Percentiles rank a stretch among this genome's conserved stretches.
Evolutionary conservation across 2,888 invertebrate species (phyloP).

Genomic region (Chalcosyrphus nemorum): DNA sequence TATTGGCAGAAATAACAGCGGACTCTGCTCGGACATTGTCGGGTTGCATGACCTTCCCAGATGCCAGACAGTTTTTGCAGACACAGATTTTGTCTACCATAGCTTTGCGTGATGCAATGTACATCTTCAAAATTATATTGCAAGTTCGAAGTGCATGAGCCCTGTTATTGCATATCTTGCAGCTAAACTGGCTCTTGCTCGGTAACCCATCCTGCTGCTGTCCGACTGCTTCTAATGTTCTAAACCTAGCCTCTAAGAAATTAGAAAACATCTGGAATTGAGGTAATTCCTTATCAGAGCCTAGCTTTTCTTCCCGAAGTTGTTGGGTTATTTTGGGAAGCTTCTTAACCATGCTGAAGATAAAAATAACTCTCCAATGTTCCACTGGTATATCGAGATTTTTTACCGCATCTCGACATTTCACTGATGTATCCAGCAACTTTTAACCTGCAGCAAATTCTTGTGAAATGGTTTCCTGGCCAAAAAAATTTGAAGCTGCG

Average conservation of each 20-base stretch:
- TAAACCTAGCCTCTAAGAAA: neutral
- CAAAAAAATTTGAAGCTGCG: neutral
- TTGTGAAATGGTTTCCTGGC: neutral
- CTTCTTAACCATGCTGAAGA: neutral
- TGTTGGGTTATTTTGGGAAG: neutral
- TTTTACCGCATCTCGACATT: neutral
- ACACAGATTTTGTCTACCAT: neutral
- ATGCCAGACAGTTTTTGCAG: neutral
- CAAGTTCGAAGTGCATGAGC: neutral
- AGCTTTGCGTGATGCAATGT: neutral
- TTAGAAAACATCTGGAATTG: neutral
- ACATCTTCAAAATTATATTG: neutral
- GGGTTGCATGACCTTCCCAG: slow-evolving; percentile 4
- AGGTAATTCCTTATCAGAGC: neutral
- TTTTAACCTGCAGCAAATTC: neutral
- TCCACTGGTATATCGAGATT: neutral
- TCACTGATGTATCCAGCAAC: neutral
- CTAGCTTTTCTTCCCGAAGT: neutral
- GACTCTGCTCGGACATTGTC: neutral
- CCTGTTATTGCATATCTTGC: neutral
- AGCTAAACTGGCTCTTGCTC: neutral
- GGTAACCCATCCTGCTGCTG: neutral
- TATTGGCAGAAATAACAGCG: slow-evolving; percentile 7
- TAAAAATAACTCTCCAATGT: neutral
- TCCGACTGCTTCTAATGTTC: neutral